These are phyloP conservation scores for Telmatherina bonti DNA, from an alignment of 2,797 vertebrate genomes.

Conservation along the genomic window DNA sequence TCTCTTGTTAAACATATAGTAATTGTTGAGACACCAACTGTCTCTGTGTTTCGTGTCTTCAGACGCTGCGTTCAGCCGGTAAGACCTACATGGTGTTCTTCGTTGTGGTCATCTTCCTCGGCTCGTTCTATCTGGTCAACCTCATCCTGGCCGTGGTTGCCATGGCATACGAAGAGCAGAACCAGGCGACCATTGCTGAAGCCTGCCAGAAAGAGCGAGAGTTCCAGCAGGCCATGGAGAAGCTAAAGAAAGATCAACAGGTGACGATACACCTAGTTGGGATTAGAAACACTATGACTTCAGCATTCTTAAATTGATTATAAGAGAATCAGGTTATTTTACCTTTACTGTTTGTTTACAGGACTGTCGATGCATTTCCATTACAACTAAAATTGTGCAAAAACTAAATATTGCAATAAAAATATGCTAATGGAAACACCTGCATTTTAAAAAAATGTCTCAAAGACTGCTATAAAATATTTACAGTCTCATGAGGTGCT, in stretches of 20 bases:
- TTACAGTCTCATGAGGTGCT: too few relatives aligned
- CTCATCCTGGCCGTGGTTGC: slow-evolving; percentile 97
- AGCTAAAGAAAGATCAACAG: slow-evolving; percentile 94
- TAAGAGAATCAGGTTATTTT: background rate
- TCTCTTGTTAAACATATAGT: background rate
- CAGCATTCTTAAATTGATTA: background rate
- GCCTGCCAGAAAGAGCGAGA: slow-evolving; percentile 93
- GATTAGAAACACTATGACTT: background rate
- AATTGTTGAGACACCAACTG: background rate
- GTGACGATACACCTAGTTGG: slow-evolving; percentile 67
- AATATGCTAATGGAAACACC: too few relatives aligned
- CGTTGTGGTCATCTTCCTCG: slow-evolving; percentile 98
- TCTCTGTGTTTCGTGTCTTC: background rate
- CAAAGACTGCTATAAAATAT: too few relatives aligned
- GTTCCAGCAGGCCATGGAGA: slow-evolving; percentile 94
- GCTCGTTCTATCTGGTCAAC: slow-evolving; percentile 97
- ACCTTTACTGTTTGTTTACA: background rate
- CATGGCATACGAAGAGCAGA: slow-evolving; percentile 99
- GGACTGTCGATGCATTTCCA: too few relatives aligned
- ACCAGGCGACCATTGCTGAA: slow-evolving; percentile 97
- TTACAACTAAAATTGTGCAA: too few relatives aligned
- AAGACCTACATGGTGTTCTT: slow-evolving; percentile 99
- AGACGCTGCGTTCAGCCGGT: slow-evolving; percentile 95
- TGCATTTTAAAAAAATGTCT: too few relatives aligned
- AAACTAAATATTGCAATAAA: too few relatives aligned